A percentile compares a stretch with the other conserved stretches of the same genome.
phyloP scores from a whole-genome alignment of 2,113 vertebrate genomes.

The Mus musculus region DNA sequence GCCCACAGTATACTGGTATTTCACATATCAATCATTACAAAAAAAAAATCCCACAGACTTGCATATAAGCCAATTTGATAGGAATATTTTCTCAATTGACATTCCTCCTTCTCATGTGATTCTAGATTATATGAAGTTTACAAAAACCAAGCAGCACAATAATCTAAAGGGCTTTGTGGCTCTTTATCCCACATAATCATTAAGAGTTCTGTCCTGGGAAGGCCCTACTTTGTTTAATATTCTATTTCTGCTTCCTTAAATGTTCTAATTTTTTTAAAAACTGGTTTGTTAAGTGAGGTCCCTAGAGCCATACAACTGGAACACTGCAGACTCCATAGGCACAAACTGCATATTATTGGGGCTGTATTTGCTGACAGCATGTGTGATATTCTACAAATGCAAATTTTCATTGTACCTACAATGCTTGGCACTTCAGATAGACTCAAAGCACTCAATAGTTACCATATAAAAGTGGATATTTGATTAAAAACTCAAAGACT shows the following conservation, averaged over 20 bases:
- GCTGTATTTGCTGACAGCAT: background rate
- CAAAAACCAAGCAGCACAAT: background rate
- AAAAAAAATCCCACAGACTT: background rate
- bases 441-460: background rate
- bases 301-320: background rate
- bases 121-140: background rate
- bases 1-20: background rate
- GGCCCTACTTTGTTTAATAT: background rate
- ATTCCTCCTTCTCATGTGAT: background rate
- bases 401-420: background rate
- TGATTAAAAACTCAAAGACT: too few relatives aligned
- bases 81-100: background rate
- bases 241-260: background rate
- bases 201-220: background rate
- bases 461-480: background rate
- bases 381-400: background rate
- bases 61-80: background rate
- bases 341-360: background rate
- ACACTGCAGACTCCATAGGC: background rate
- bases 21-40: background rate
- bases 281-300: background rate
- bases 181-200: background rate
- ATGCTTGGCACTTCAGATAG: background rate
- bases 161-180: background rate
- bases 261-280: slow-evolving; percentile 1